phyloP scores from a whole-genome alignment of 2,797 vertebrate genomes.

The Crocodylus rhombifer region DNA sequence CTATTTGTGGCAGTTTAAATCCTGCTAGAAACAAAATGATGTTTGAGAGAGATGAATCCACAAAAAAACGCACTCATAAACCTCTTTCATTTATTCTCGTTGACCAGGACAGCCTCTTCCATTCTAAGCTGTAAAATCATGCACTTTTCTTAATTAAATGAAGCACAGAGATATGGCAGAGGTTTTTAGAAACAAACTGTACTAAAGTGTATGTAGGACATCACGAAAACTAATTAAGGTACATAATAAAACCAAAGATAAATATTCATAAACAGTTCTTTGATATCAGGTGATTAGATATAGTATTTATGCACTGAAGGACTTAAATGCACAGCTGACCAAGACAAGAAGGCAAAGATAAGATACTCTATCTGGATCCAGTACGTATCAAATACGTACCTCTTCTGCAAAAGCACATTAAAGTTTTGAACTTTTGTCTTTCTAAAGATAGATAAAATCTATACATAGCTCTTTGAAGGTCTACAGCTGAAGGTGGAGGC shows the following conservation, averaged over 20 bases:
- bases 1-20: conserved; percentile 91
- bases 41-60: conserved; percentile 79
- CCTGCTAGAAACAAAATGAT: conserved; percentile 79
- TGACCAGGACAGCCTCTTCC: conserved; percentile 13
- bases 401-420: not conserved
- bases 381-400: not conserved
- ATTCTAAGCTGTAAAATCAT: conserved; percentile 64
- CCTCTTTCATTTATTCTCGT: conserved; percentile 70
- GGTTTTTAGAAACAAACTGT: not conserved
- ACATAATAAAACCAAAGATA: not conserved
- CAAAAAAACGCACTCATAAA: conserved; percentile 52
- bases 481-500: not conserved
- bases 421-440: not conserved
- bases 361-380: not conserved
- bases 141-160: conserved; percentile 72
- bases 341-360: not conserved
- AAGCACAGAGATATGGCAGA: not conserved
- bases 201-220: not conserved
- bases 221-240: not conserved
- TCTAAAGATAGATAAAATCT: not conserved
- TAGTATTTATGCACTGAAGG: not conserved
- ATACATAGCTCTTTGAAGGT: not conserved
- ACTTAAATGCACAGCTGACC: not conserved
- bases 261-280: not conserved
- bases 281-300: not conserved